These are phyloP conservation scores for Phaedon cochleariae DNA, from an alignment of 2,888 invertebrate species.

Conservation along the genomic window DNA sequence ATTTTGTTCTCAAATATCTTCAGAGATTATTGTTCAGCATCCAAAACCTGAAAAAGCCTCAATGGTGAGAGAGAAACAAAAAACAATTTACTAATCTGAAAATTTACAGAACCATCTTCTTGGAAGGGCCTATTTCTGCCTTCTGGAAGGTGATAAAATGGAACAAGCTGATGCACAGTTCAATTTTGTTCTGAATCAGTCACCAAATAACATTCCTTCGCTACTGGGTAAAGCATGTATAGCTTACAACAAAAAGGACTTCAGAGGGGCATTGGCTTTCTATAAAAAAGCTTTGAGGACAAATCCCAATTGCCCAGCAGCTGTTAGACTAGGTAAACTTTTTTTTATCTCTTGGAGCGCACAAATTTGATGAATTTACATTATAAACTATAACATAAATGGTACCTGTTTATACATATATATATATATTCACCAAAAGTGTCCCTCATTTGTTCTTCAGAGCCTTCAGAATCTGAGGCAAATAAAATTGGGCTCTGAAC, in stretches of 20 bases:
- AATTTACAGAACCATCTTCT: slow-evolving; percentile 87
- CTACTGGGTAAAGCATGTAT: slow-evolving; percentile 98
- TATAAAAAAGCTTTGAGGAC: slow-evolving; percentile 97
- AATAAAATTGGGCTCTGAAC: too few species aligned
- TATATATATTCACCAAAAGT: too few species aligned
- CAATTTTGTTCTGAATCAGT: slow-evolving; percentile 96
- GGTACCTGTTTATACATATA: too few species aligned
- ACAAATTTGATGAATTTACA: too few species aligned
- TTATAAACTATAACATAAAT: too few species aligned
- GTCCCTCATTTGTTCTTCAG: too few species aligned
- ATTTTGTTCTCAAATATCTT: too few species aligned
- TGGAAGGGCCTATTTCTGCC: slow-evolving; percentile 96
- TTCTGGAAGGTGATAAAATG: slow-evolving; percentile 98
- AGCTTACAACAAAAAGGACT: slow-evolving; percentile 97
- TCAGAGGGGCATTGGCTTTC: slow-evolving; percentile 92
- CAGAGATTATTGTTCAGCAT: too few species aligned
- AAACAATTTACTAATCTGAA: slow-evolving; percentile 12
- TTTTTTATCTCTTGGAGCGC: too few species aligned
- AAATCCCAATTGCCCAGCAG: slow-evolving; percentile 96
- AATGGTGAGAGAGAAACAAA: too few species aligned
- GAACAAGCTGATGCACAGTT: slow-evolving; percentile 99
- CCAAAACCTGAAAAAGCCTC: too few species aligned
- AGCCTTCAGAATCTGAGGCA: too few species aligned
- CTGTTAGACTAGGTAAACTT: slow-evolving; percentile 76
- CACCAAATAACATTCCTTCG: slow-evolving; percentile 95